phyloP scores from a whole-genome alignment of 2,888 invertebrate species.

The Busseola fusca region DNA sequence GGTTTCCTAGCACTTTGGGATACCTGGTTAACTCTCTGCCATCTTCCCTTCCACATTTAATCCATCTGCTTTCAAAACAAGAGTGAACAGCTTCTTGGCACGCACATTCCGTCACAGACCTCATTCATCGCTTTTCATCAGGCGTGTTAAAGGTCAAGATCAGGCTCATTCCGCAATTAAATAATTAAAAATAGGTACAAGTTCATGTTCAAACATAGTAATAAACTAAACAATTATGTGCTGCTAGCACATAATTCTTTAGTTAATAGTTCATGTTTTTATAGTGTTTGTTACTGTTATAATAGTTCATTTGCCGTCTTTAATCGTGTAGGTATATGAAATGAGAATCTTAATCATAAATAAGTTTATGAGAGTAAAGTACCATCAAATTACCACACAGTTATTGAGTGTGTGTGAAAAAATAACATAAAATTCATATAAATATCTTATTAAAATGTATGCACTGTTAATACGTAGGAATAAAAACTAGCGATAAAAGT shows the following conservation, averaged over 20 bases:
- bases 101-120: not conserved
- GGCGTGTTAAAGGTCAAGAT: too few species aligned
- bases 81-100: not conserved
- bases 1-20: constrained; percentile 27
- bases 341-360: constrained; percentile 13
- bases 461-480: constrained; percentile 52
- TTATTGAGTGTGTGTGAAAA: constrained; percentile 31
- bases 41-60: not conserved
- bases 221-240: not conserved
- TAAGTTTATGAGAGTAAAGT: not conserved
- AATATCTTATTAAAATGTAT: constrained; percentile 14
- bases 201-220: not conserved
- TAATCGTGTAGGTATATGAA: not conserved
- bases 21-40: not conserved
- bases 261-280: too few species aligned
- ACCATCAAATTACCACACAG: constrained; percentile 11
- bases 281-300: not conserved
- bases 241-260: not conserved
- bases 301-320: not conserved
- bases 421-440: constrained; percentile 25
- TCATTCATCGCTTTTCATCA: too few species aligned
- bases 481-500: constrained; percentile 55
- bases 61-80: not conserved
- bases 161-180: not conserved
- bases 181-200: not conserved